Base-by-base conservation (phyloP, 2,888 invertebrate genomes). In the Nomada goodeniana region DNA sequence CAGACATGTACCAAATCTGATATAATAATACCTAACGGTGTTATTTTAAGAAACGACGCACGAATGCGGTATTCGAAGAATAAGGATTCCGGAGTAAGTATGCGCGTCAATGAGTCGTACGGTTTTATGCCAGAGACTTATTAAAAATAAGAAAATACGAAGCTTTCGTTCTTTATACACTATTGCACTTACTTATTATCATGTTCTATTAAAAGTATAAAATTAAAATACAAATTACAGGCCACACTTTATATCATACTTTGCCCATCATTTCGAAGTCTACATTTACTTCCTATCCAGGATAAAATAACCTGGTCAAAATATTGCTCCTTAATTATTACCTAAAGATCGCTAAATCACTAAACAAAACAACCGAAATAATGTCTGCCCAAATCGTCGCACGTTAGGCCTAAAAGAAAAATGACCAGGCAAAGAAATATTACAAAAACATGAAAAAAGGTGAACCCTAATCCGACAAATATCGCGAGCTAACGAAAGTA, bases 21-120 rank as follows among this genome's bases (percentile, higher is more conserved):
- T n/a, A 53, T n/a, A 53, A 53, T n/a, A 53, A 47, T 47, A 47
- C 53, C 53, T 18, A 9, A 53, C 7, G n/a, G n/a, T 53, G 9
- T 10, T 53, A 53, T 53, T 53, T 53, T 53, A n/a, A 53, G 53
- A 53, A 53, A n/a, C 53, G n/a, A 53, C n/a, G 53, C n/a, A n/a
- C 53, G 10, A 53, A n/a, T 53, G n/a, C 20, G 53, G 10, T 53
- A 53, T 53, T n/a, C 7, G n/a, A 53, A 53, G 53, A 53, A n/a
- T 53, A 53, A 53, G 53, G 53, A 53, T 53, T 53, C 53, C 18
- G 53, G 53, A n/a, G 10, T 53, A 53, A 53, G 53, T 53, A n/a
- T 18, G 20, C n/a, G n/a, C 53, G 53, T 20, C 53, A 53, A 10
- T 53, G 53, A 53, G 53, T 2, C 7, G 18, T 53, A 53, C 20